These are phyloP conservation scores for Phalangium opilio DNA, from an alignment of 2,888 invertebrate species.

Conservation along the genomic window DNA sequence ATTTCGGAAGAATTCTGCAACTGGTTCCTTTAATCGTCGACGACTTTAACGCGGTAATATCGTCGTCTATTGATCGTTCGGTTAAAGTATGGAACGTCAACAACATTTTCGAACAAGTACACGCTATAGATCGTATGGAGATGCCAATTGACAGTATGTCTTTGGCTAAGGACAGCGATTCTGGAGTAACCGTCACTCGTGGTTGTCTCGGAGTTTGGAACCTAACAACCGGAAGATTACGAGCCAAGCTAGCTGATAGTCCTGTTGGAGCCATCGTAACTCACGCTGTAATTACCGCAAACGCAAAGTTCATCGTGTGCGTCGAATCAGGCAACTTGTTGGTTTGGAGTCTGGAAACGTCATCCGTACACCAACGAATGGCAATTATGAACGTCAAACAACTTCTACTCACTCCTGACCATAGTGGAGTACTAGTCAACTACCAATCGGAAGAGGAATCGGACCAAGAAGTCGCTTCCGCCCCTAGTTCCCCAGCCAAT, in stretches of 20 bases:
- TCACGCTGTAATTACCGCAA: constrained; percentile 71
- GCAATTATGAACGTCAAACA: constrained; percentile 66
- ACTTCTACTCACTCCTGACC: constrained; percentile 54
- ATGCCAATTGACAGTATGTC: constrained; percentile 76
- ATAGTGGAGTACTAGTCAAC: constrained; percentile 54
- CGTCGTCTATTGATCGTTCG: constrained; percentile 91
- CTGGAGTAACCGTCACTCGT: constrained; percentile 83
- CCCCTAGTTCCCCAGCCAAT: not conserved
- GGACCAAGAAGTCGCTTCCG: not conserved
- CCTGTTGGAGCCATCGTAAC: constrained; percentile 88
- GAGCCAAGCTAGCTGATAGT: constrained; percentile 74
- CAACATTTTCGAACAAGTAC: constrained; percentile 94
- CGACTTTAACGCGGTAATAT: constrained; percentile 51
- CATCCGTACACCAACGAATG: constrained; percentile 59
- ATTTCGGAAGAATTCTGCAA: constrained; percentile 89
- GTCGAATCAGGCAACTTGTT: constrained; percentile 82
- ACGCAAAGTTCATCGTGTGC: constrained; percentile 66
- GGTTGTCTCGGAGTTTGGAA: constrained; percentile 94
- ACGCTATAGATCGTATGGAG: constrained; percentile 87
- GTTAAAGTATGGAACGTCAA: constrained; percentile 99
- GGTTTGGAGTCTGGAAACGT: constrained; percentile 65
- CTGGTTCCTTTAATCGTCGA: constrained; percentile 71
- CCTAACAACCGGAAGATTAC: constrained; percentile 63
- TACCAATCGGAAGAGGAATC: constrained; percentile 41
- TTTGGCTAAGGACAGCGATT: constrained; percentile 45